Percentiles rank a stretch among this genome's conserved stretches.
These are phyloP conservation scores for Gymnothorax javanicus DNA, from an alignment of 2,797 vertebrate genomes.

Conservation along the genomic window DNA sequence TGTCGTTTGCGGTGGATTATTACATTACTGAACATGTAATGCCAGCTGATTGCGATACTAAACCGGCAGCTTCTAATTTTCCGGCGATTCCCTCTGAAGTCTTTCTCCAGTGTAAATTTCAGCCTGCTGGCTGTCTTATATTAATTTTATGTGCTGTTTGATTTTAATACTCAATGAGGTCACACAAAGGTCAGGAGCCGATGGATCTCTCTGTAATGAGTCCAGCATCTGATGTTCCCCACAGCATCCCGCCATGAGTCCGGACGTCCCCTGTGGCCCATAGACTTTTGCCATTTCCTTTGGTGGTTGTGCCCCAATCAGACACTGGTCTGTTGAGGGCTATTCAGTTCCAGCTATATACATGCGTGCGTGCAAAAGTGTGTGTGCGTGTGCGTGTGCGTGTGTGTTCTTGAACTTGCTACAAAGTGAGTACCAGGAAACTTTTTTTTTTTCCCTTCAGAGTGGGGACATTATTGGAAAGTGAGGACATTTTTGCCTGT, in stretches of 20 bases:
- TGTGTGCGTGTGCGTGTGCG: conserved; percentile 8
- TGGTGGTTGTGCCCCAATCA: neutral
- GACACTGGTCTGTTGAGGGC: neutral
- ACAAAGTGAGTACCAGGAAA: too few relatives aligned
- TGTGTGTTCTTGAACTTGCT: neutral
- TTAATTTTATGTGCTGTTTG: neutral
- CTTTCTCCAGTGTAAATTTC: neutral
- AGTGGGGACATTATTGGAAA: too few relatives aligned
- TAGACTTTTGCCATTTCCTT: neutral
- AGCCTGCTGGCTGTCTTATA: neutral
- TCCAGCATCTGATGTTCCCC: neutral
- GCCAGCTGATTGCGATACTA: neutral
- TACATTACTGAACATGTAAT: neutral
- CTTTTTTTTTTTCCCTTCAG: too few relatives aligned
- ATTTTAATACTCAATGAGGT: neutral
- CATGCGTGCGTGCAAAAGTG: neutral
- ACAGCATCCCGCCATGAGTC: neutral
- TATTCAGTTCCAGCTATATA: neutral
- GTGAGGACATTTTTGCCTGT: too few relatives aligned
- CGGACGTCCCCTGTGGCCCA: neutral
- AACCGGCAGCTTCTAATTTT: neutral
- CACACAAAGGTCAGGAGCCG: conserved; percentile 15
- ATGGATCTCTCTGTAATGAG: conserved; percentile 1
- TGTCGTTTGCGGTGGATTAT: too few relatives aligned
- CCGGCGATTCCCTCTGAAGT: neutral